Percentiles rank a stretch among this genome's conserved stretches.
Conservation (phyloP, 2,888 invertebrate species). For the Orthosia cruda region DNA sequence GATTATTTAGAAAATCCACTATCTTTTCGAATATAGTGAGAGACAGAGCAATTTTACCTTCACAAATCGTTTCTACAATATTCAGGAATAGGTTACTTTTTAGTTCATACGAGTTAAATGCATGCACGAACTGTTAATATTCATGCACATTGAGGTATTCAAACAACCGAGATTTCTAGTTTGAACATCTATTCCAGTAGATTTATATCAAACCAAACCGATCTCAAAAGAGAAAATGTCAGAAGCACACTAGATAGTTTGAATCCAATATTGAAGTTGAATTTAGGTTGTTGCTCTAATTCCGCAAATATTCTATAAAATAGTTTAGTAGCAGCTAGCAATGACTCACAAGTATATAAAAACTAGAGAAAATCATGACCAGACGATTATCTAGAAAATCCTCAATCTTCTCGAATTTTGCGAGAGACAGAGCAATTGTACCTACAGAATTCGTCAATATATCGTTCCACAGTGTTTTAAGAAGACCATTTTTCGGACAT, state of each 20-base stretch:
- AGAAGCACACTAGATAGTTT: slow-evolving; percentile 29
- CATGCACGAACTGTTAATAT: not conserved
- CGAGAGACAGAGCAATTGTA: no score
- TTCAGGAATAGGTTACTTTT: not conserved
- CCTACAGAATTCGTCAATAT: not conserved
- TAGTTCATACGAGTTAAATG: not conserved
- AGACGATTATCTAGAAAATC: no score
- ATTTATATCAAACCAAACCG: slow-evolving; percentile 2
- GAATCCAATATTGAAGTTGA: slow-evolving; percentile 42
- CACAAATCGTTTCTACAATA: no score
- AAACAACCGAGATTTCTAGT: not conserved
- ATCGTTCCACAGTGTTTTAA: no score
- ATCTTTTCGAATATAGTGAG: not conserved
- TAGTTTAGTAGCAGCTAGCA: no score
- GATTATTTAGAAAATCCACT: not conserved
- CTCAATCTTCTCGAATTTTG: no score
- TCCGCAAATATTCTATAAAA: no score
- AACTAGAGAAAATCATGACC: no score
- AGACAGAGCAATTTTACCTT: no score
- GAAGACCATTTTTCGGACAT: no score
- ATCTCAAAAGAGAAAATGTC: slow-evolving; percentile 26
- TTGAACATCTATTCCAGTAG: slow-evolving; percentile 1
- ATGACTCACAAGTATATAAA: no score
- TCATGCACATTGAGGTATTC: not conserved
- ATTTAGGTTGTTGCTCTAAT: slow-evolving; percentile 43